Percentiles rank a stretch among this genome's conserved stretches.
Evolutionary conservation across 2,888 invertebrate genomes (phyloP).

Genomic region (Pammene aurita): DNA sequence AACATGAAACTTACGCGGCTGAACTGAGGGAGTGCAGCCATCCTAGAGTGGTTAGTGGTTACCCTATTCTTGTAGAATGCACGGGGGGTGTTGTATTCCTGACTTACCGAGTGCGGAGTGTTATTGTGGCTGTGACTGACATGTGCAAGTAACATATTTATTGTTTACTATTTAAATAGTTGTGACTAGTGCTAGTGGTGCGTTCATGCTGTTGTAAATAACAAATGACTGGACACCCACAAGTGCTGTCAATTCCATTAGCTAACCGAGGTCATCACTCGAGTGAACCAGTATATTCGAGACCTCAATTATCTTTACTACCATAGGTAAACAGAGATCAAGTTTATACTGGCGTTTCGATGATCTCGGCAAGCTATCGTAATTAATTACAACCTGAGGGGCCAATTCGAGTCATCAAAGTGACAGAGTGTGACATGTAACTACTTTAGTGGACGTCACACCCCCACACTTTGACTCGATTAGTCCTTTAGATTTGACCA

Average conservation of each 20-base stretch:
- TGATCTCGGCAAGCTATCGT: not conserved
- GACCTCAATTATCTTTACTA: not conserved
- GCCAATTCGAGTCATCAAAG: slow-evolving; percentile 3
- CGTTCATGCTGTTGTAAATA: not conserved
- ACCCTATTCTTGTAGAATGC: slow-evolving; percentile 4
- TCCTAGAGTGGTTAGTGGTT: not conserved
- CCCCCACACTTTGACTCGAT: not conserved
- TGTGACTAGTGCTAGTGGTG: not conserved
- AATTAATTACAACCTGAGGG: not conserved
- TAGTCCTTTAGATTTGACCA: too few species aligned
- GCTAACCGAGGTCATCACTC: not conserved
- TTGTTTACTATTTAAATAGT: not conserved
- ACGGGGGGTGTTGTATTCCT: not conserved
- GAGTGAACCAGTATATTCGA: not conserved
- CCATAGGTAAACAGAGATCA: not conserved
- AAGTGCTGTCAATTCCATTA: not conserved
- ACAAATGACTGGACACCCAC: not conserved
- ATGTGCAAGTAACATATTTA: not conserved
- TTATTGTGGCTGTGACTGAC: slow-evolving; percentile 4
- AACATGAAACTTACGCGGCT: not conserved
- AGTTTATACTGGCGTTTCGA: not conserved
- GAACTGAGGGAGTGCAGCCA: too few species aligned
- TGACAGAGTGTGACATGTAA: not conserved
- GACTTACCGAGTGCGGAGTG: slow-evolving; percentile 7
- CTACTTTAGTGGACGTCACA: not conserved